Conservation (phyloP, 2,797 vertebrate genomes). For the Poecilia velifera region DNA sequence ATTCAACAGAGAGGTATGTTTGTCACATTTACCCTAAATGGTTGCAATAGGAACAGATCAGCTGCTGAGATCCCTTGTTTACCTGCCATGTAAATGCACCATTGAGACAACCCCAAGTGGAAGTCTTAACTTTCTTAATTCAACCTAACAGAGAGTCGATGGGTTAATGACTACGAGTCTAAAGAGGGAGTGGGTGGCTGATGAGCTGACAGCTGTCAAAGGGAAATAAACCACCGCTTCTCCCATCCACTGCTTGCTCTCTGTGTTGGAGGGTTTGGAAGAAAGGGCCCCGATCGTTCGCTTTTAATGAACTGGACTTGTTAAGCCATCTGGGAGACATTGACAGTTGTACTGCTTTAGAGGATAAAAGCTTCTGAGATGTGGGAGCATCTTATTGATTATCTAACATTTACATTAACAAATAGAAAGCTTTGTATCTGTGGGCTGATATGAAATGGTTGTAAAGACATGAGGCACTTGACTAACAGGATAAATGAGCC, state of each 20-base stretch:
- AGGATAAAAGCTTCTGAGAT: constrained; percentile 49
- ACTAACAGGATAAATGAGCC: constrained; percentile 17
- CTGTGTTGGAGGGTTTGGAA: constrained; percentile 41
- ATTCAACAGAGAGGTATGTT: not conserved
- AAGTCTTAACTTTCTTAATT: constrained; percentile 38
- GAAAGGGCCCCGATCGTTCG: constrained; percentile 39
- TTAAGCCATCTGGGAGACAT: constrained; percentile 63
- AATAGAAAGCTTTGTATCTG: constrained; percentile 42
- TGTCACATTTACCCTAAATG: constrained; percentile 10
- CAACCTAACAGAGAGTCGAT: constrained; percentile 41
- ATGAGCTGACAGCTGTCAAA: constrained; percentile 76
- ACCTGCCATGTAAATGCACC: constrained; percentile 19
- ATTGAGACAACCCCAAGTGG: constrained; percentile 8
- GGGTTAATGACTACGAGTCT: constrained; percentile 45
- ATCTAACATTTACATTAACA: constrained; percentile 71
- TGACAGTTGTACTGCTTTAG: constrained; percentile 55
- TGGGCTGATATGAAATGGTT: constrained; percentile 35
- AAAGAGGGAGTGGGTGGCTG: constrained; percentile 43
- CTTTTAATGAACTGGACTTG: constrained; percentile 75
- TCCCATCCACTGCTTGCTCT: constrained; percentile 52
- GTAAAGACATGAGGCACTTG: constrained; percentile 9
- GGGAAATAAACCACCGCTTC: constrained; percentile 70
- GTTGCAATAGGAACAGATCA: not conserved
- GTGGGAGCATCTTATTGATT: constrained; percentile 63
- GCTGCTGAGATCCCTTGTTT: not conserved